These are phyloP conservation scores for Oxyura jamaicensis DNA, from an alignment of 2,113 vertebrate species.

Conservation along the genomic window DNA sequence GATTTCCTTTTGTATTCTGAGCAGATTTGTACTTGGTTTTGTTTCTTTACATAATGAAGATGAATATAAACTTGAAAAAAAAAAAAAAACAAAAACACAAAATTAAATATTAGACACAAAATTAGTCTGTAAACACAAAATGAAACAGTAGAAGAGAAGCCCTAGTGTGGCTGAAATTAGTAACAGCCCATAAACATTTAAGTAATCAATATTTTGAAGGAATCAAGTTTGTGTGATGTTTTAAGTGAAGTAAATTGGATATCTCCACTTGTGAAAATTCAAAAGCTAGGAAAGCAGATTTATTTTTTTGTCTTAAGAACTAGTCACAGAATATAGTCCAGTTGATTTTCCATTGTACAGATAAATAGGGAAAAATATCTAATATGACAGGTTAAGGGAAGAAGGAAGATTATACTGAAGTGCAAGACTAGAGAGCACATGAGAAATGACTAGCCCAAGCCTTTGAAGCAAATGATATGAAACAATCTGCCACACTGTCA, in stretches of 20 bases:
- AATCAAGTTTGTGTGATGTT: not conserved
- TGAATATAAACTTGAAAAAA: not conserved
- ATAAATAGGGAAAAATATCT: slow-evolving; percentile 43
- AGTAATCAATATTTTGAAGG: not conserved
- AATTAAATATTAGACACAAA: not conserved
- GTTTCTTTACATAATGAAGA: not conserved
- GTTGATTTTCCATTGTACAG: slow-evolving; percentile 17
- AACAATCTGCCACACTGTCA: not conserved
- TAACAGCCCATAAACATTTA: not conserved
- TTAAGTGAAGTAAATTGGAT: not conserved
- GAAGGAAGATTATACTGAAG: slow-evolving; percentile 29
- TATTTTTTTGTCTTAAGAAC: slow-evolving; percentile 34
- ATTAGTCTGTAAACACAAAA: not conserved
- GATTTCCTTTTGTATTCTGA: not conserved
- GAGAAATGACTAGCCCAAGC: not conserved
- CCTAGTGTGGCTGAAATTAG: not conserved
- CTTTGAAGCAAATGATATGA: slow-evolving; percentile 7
- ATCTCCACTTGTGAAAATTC: not conserved
- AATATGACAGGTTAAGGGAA: slow-evolving; percentile 47
- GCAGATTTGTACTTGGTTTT: not conserved
- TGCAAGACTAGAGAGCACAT: not conserved
- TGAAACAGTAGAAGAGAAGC: not conserved
- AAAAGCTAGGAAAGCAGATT: not conserved
- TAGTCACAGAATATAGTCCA: not conserved
- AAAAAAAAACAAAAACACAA: not conserved